phyloP scores from a whole-genome alignment of 2,888 invertebrate genomes.

The Magallana nippona region DNA sequence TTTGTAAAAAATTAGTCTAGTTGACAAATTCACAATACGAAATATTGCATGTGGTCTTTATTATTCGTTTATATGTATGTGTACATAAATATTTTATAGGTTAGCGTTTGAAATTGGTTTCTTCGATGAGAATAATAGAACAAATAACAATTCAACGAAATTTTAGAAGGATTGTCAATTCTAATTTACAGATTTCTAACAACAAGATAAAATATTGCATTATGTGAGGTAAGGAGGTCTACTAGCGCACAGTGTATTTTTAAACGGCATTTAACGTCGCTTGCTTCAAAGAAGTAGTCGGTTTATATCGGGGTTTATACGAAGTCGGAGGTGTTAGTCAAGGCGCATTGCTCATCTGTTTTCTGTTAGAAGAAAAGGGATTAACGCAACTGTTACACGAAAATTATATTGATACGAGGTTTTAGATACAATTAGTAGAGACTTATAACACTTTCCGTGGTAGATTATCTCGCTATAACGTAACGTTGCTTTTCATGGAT shows the following conservation, averaged over 20 bases:
- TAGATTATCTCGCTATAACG: neutral
- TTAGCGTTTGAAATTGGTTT: neutral
- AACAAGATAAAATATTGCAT: too few relatives aligned
- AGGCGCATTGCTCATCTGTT: conserved; percentile 2
- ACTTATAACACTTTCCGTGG: neutral
- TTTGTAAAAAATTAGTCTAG: too few relatives aligned
- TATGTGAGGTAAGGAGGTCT: too few relatives aligned
- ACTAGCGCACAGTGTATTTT: neutral
- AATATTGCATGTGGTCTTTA: too few relatives aligned
- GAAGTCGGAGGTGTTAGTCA: neutral
- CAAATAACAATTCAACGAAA: neutral
- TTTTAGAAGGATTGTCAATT: too few relatives aligned
- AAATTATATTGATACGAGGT: conserved; percentile 20
- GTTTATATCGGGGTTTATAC: neutral
- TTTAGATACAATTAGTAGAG: conserved; percentile 7
- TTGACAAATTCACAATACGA: too few relatives aligned
- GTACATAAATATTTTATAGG: too few relatives aligned
- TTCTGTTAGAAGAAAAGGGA: conserved; percentile 18
- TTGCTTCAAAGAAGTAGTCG: neutral
- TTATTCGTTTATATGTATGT: too few relatives aligned
- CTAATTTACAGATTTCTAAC: too few relatives aligned
- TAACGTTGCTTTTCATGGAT: neutral
- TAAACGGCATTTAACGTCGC: neutral
- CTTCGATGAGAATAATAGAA: neutral
- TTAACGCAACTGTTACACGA: conserved; percentile 5